phyloP scores from a whole-genome alignment of 2,888 invertebrate species.

The Willowsia nigromaculata region DNA sequence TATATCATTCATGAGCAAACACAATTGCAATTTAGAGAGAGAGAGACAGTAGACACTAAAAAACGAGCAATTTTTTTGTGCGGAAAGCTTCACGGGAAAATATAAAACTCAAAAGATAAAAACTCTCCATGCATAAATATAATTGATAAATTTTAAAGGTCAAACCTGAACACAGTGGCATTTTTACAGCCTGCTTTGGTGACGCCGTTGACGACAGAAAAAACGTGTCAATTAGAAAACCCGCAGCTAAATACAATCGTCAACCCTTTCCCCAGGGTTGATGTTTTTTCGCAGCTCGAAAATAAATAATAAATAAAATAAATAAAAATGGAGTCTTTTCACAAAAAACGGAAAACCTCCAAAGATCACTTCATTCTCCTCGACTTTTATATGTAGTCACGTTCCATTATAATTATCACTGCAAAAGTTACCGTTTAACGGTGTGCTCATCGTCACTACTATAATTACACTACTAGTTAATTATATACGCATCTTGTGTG shows the following conservation, averaged over 20 bases:
- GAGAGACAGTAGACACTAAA: neutral
- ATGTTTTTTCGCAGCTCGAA: neutral
- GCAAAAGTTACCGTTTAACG: conserved; percentile 24
- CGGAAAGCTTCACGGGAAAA: conserved; percentile 69
- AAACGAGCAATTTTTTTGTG: conserved; percentile 34
- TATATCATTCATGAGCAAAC: conserved; percentile 60
- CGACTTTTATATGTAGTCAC: neutral
- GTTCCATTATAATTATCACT: conserved; percentile 51
- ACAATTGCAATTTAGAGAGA: conserved; percentile 61
- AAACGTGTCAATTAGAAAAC: neutral
- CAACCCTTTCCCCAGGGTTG: neutral
- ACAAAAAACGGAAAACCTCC: conserved; percentile 46
- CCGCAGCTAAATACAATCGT: neutral
- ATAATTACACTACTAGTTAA: neutral
- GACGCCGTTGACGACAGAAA: neutral
- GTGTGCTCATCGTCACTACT: neutral
- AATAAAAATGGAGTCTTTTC: conserved; percentile 47
- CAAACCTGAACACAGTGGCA: conserved; percentile 71
- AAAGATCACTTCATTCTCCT: conserved; percentile 25
- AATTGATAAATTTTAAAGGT: conserved; percentile 33
- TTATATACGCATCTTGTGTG: neutral
- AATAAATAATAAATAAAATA: conserved; percentile 27
- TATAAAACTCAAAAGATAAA: conserved; percentile 7
- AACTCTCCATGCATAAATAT: neutral
- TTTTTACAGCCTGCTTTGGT: conserved; percentile 57